These are phyloP conservation scores for Coracopsis vasa DNA, from an alignment of 2,113 vertebrate genomes.

Conservation along the genomic window DNA sequence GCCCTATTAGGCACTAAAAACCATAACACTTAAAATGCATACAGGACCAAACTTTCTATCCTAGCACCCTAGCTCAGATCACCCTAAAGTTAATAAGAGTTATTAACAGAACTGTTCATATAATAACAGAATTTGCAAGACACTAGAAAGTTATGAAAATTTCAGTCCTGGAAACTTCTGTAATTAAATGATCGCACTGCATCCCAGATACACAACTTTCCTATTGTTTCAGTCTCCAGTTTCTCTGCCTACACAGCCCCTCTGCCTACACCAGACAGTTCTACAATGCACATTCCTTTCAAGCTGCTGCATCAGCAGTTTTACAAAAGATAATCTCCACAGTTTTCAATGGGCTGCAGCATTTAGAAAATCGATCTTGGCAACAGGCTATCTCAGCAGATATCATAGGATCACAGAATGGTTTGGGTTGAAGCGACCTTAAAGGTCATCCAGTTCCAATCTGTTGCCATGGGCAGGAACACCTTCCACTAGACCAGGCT, in stretches of 20 bases:
- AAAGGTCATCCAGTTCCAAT: background rate
- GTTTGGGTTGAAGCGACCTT: background rate
- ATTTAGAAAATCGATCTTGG: background rate
- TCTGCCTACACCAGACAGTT: background rate
- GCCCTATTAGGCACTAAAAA: background rate
- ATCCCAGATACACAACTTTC: background rate
- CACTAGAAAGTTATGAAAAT: background rate
- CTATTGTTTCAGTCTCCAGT: background rate
- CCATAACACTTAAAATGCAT: background rate
- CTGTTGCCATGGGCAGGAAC: background rate
- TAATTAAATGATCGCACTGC: background rate
- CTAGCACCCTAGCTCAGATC: background rate
- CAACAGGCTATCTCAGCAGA: background rate
- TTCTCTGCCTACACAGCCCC: background rate
- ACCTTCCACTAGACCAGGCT: background rate
- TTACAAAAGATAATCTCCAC: background rate
- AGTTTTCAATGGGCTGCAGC: background rate
- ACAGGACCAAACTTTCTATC: background rate
- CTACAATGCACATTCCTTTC: background rate
- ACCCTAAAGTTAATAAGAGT: background rate
- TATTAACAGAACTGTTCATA: background rate
- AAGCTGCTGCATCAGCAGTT: background rate
- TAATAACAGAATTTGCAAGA: background rate
- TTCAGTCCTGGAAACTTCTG: background rate
- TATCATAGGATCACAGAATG: background rate